Conservation (phyloP, 2,113 vertebrate genomes). For the Xiphorhynchus elegans region DNA sequence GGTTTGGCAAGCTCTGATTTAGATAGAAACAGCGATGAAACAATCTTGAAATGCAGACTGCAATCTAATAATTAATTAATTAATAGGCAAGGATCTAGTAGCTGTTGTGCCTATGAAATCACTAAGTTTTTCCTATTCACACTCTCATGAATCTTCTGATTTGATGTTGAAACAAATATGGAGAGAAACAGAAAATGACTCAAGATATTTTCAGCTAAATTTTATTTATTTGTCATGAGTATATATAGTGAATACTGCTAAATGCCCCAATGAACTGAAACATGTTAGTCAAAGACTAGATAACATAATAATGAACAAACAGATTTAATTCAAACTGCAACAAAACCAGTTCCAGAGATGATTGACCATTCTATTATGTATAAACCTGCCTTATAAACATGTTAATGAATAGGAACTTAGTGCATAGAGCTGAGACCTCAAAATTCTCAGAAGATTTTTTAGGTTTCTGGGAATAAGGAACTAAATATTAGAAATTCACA, state of each 20-base stretch:
- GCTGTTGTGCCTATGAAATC: neutral
- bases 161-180: neutral
- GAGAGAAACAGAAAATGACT: neutral
- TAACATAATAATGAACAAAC: neutral
- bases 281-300: neutral
- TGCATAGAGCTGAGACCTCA: neutral
- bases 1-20: neutral
- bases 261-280: neutral
- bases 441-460: neutral
- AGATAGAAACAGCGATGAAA: neutral
- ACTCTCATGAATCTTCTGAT: neutral
- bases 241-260: neutral
- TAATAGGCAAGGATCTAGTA: neutral
- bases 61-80: neutral
- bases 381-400: neutral
- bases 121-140: neutral
- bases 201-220: neutral
- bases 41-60: neutral
- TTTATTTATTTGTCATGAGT: neutral
- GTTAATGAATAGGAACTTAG: neutral
- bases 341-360: neutral
- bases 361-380: neutral
- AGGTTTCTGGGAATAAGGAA: neutral
- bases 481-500: neutral
- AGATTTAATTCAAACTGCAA: neutral